A percentile compares a stretch with the other conserved stretches of the same genome.
phyloP scores from a whole-genome alignment of 2,797 vertebrate species.

The Ctenochaetus hawaiiensis region DNA sequence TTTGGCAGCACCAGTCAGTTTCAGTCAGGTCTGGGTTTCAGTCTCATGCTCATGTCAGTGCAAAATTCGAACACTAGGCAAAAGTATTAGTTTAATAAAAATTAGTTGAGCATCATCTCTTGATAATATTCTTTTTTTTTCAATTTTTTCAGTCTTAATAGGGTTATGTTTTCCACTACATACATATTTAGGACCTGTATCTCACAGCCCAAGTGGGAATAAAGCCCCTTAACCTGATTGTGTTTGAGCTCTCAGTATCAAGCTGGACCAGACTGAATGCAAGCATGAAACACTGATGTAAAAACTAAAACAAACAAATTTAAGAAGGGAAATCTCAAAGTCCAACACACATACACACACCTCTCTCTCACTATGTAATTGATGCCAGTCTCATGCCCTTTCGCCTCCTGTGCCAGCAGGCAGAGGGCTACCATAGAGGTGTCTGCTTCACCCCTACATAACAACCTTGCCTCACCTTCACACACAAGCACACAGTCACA shows the following conservation, averaged over 20 bases:
- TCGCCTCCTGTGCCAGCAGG: conserved; percentile 78
- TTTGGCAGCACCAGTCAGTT: too few relatives aligned
- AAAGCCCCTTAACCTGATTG: conserved; percentile 39
- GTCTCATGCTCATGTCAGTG: too few relatives aligned
- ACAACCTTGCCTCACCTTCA: conserved; percentile 88
- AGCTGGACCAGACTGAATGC: conserved; percentile 15
- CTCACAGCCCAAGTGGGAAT: conserved; percentile 54
- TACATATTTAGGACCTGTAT: conserved; percentile 57
- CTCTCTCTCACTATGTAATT: conserved; percentile 74
- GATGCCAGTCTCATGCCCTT: conserved; percentile 84
- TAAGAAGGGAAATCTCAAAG: conserved; percentile 18
- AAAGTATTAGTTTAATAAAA: too few relatives aligned
- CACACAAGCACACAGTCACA: conserved; percentile 44
- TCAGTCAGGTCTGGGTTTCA: too few relatives aligned
- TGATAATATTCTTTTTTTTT: conserved; percentile 18
- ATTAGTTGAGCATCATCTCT: neutral
- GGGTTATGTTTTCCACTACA: neutral
- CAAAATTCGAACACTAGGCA: too few relatives aligned
- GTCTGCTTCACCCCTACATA: conserved; percentile 75
- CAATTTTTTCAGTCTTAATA: too few relatives aligned
- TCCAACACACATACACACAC: conserved; percentile 27
- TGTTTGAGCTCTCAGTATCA: conserved; percentile 42
- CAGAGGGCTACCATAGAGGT: conserved; percentile 79
- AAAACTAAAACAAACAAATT: conserved; percentile 39
- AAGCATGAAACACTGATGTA: conserved; percentile 26